Evolutionary conservation across 1,140 invertebrate genomes (phyloP), one percentile per base, ranked within the genome.

Genomic region (Rhagoletis pomonella): DNA sequence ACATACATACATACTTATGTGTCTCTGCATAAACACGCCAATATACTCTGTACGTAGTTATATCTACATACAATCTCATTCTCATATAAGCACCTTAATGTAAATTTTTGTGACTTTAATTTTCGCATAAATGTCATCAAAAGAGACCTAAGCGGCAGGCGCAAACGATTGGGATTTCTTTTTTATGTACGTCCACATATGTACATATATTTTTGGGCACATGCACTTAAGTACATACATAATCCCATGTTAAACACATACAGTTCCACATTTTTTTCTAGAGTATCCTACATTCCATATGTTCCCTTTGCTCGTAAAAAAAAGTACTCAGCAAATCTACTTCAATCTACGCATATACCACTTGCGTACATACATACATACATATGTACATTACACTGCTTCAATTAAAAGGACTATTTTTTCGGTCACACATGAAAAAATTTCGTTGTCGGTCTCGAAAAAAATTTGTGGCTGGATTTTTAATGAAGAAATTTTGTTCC

Each of bases 111-210:
- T 17, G 67, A 73, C 67, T 73, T 73, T 73, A 73, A 47, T 73
- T 44, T 73, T 73, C 67, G 67, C 67, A 73, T 73, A 47, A 47
- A 73, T 73, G 67, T 47, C 67, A n/a, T 12, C 42, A 17, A 39
- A 10, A 47, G 67, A n/a, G 44, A 12, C 42, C 42, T 44, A 73
- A 73, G 67, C 67, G 4, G 67, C 67, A 73, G n/a, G 44, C 39
- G 2, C 42, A 73, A 17, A 5, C 12, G 17, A 62, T 62, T 62
- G 60, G 17, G 60, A 17, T 62, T 62, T 62, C 12, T 14, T 62
- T 62, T 62, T 7, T 29, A 14, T 29, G n/a, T 64, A 67, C 29
- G 39, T 10, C 3, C 29, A 0, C 29, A 29, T 47, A 5, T 47
- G 42, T 42, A 47, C 67, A 55, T 55, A 55, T 55, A 7, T 73